phyloP scores from a whole-genome alignment of 2,888 invertebrate species.

The Chrysolina oricalcia region DNA sequence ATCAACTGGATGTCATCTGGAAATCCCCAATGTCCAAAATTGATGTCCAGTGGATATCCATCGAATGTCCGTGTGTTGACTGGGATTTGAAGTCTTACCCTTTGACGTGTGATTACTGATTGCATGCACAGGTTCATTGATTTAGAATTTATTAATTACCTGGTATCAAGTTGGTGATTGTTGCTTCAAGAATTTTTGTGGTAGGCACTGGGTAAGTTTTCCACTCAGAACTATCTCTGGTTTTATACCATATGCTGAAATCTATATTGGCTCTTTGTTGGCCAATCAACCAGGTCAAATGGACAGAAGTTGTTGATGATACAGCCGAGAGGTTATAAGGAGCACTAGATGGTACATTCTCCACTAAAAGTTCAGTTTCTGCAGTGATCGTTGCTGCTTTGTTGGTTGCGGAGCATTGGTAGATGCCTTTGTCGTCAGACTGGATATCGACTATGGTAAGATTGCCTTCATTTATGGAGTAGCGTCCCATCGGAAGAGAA shows the following conservation, averaged over 20 bases:
- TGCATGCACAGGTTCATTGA: too few relatives aligned
- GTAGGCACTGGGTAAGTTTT: slow-evolving; percentile 85
- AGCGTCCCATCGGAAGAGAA: slow-evolving; percentile 80
- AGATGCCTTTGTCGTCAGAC: slow-evolving; percentile 90
- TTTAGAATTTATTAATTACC: slow-evolving; percentile 67
- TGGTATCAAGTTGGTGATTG: slow-evolving; percentile 83
- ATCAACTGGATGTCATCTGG: too few relatives aligned
- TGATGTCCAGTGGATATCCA: too few relatives aligned
- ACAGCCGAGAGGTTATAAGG: slow-evolving; percentile 90
- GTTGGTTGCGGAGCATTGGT: slow-evolving; percentile 88
- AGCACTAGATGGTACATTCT: slow-evolving; percentile 92
- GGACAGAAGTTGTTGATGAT: slow-evolving; percentile 81
- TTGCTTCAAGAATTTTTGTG: slow-evolving; percentile 83
- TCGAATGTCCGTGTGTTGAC: too few relatives aligned
- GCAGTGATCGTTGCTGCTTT: slow-evolving; percentile 89
- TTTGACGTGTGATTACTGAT: too few relatives aligned
- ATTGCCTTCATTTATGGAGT: slow-evolving; percentile 82
- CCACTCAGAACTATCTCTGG: slow-evolving; percentile 86
- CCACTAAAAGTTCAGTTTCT: slow-evolving; percentile 86
- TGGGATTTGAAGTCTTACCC: too few relatives aligned
- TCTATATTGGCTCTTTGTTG: slow-evolving; percentile 85
- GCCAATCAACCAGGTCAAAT: slow-evolving; percentile 89
- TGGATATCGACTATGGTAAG: slow-evolving; percentile 87
- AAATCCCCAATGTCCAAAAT: too few relatives aligned
- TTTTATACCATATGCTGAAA: slow-evolving; percentile 91